Conservation (phyloP, 2,888 invertebrate species). For the Ariolimax columbianus region DNA sequence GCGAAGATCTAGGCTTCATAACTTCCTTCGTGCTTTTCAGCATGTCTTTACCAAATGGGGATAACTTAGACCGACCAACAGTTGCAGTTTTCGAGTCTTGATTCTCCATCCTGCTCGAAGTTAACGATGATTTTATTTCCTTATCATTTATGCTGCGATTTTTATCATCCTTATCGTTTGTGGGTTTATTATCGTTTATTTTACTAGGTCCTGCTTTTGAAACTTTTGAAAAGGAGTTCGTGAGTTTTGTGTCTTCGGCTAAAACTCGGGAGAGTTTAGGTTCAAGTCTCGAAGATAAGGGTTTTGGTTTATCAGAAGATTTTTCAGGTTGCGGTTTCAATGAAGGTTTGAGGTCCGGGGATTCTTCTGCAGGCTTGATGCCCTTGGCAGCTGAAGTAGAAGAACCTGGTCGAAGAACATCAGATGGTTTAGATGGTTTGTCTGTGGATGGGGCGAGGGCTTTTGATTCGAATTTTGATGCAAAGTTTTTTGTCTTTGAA, state of each 20-base stretch:
- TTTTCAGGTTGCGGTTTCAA: not conserved
- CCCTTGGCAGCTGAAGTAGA: not conserved
- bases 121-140: not conserved
- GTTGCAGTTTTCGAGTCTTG: not conserved
- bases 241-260: not conserved
- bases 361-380: not conserved
- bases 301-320: not conserved
- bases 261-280: conserved; percentile 1
- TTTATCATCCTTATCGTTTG: not conserved
- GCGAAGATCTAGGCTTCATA: not conserved
- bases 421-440: not conserved
- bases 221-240: conserved; percentile 8
- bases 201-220: not conserved
- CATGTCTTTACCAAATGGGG: conserved; percentile 34
- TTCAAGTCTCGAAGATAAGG: not conserved
- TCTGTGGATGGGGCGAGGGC: not conserved
- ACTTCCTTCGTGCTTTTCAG: conserved; percentile 30
- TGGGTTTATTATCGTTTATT: not conserved
- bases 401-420: not conserved
- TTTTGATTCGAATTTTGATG: conserved; percentile 37
- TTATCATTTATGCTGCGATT: not conserved
- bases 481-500: conserved; percentile 32
- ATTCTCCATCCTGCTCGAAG: not conserved
- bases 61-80: not conserved
- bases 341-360: not conserved